Conservation (phyloP, 2,888 invertebrate genomes). For the Drosophila ustulata region DNA sequence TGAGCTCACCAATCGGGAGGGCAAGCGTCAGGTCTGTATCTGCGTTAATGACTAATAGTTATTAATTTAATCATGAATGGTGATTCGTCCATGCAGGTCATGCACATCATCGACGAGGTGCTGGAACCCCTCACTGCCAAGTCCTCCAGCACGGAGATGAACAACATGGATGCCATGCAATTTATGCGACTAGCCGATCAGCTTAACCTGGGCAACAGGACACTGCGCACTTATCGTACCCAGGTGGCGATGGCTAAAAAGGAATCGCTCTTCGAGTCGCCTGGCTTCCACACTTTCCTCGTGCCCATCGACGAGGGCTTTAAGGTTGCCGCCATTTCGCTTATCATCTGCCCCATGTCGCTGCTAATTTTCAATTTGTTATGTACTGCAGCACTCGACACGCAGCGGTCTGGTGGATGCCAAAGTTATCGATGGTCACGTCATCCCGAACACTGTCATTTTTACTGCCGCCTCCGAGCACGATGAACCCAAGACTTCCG, state of each 20-base stretch:
- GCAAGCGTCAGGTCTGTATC: slow-evolving; percentile 87
- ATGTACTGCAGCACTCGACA: slow-evolving; percentile 87
- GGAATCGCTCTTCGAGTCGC: slow-evolving; percentile 90
- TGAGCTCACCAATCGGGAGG: slow-evolving; percentile 87
- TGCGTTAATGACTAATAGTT: slow-evolving; percentile 1
- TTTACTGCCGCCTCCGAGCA: slow-evolving; percentile 93
- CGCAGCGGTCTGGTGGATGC: slow-evolving; percentile 91
- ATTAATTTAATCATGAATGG: background rate
- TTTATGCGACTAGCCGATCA: slow-evolving; percentile 92
- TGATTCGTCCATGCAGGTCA: slow-evolving; percentile 87
- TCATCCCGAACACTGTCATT: slow-evolving; percentile 93
- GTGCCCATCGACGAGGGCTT: slow-evolving; percentile 96
- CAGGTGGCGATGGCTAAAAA: slow-evolving; percentile 90
- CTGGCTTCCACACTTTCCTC: slow-evolving; percentile 94
- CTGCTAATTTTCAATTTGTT: background rate
- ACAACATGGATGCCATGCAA: slow-evolving; percentile 93
- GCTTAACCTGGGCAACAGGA: slow-evolving; percentile 89
- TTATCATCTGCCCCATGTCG: background rate
- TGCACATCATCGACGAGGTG: slow-evolving; percentile 95
- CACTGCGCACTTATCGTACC: slow-evolving; percentile 88
- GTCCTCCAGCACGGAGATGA: slow-evolving; percentile 87
- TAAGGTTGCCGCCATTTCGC: slow-evolving; percentile 86
- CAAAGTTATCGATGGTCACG: slow-evolving; percentile 95
- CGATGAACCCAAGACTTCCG: slow-evolving; percentile 90
- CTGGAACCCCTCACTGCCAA: slow-evolving; percentile 90